Evolutionary conservation across 2,888 invertebrate genomes (phyloP).

Genomic region (Drosophila siamana): DNA sequence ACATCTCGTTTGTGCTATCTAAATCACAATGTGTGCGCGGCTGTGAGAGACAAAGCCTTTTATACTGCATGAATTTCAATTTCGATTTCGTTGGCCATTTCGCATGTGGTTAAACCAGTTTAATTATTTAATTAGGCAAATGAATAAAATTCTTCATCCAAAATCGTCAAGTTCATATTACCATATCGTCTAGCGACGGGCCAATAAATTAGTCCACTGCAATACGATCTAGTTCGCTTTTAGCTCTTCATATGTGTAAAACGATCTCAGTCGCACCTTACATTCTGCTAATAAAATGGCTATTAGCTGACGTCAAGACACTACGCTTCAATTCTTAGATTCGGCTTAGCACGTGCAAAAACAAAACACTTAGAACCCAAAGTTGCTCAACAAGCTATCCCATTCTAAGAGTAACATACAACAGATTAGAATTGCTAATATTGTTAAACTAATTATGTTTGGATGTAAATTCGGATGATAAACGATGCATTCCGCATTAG

Average conservation of each 20-base stretch:
- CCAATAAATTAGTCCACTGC: slow-evolving; percentile 54
- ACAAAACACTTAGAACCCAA: slow-evolving; percentile 62
- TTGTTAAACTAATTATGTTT: slow-evolving; percentile 40
- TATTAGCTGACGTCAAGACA: slow-evolving; percentile 41
- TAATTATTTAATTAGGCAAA: slow-evolving; percentile 60
- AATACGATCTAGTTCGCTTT: slow-evolving; percentile 4
- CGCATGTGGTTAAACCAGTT: slow-evolving; percentile 64
- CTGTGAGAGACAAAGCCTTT: not conserved
- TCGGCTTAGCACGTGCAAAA: slow-evolving; percentile 43
- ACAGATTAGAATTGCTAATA: slow-evolving; percentile 56
- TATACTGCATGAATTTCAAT: slow-evolving; percentile 48
- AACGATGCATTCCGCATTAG: slow-evolving; percentile 22
- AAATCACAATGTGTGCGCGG: not conserved
- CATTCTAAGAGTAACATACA: slow-evolving; percentile 18
- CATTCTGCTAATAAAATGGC: slow-evolving; percentile 58
- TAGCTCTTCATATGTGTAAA: slow-evolving; percentile 13
- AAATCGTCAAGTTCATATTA: slow-evolving; percentile 56
- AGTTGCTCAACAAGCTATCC: slow-evolving; percentile 43
- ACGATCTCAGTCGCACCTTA: slow-evolving; percentile 17
- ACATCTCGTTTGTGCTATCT: not conserved
- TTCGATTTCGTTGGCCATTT: slow-evolving; percentile 58
- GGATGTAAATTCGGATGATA: slow-evolving; percentile 36
- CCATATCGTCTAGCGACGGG: slow-evolving; percentile 62
- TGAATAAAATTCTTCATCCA: slow-evolving; percentile 57
- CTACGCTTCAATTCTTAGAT: slow-evolving; percentile 13